Evolutionary conservation across 2,888 invertebrate species (phyloP).

Genomic region (Altica lythri): DNA sequence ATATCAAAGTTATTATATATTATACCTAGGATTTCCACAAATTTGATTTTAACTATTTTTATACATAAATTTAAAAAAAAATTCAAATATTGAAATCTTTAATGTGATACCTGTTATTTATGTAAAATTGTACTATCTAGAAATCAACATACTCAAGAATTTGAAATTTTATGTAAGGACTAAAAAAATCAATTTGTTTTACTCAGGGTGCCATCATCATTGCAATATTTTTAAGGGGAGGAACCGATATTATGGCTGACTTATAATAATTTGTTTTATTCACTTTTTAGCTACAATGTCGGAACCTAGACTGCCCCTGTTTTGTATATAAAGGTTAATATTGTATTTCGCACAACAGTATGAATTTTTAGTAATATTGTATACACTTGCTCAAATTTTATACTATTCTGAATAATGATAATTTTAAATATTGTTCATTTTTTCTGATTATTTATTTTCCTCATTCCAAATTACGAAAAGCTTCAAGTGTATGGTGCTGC

Average conservation of each 20-base stretch:
- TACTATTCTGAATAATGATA: conserved; percentile 46
- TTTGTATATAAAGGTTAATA: conserved; percentile 45
- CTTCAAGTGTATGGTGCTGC: conserved; percentile 56
- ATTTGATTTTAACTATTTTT: too few species aligned
- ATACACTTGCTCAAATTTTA: conserved; percentile 57
- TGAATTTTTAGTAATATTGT: conserved; percentile 50
- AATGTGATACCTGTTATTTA: too few species aligned
- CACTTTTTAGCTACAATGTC: conserved; percentile 22
- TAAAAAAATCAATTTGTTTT: conserved; percentile 43
- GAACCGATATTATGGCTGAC: conserved; percentile 34
- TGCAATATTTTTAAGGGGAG: conserved; percentile 49
- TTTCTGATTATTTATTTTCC: conserved; percentile 47
- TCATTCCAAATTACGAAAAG: conserved; percentile 42
- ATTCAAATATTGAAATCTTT: too few species aligned
- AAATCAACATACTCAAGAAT: too few species aligned
- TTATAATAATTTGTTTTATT: conserved; percentile 9
- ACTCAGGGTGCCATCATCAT: conserved; percentile 61
- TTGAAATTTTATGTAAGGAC: neutral
- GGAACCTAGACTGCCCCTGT: conserved; percentile 40
- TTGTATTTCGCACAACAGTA: conserved; percentile 42
- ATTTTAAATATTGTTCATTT: conserved; percentile 45
- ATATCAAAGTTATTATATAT: too few species aligned
- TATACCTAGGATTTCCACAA: too few species aligned
- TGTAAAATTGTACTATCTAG: too few species aligned
- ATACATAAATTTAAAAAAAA: too few species aligned